Conservation (phyloP, 2,797 vertebrate genomes). For the Scarus forsteni region DNA sequence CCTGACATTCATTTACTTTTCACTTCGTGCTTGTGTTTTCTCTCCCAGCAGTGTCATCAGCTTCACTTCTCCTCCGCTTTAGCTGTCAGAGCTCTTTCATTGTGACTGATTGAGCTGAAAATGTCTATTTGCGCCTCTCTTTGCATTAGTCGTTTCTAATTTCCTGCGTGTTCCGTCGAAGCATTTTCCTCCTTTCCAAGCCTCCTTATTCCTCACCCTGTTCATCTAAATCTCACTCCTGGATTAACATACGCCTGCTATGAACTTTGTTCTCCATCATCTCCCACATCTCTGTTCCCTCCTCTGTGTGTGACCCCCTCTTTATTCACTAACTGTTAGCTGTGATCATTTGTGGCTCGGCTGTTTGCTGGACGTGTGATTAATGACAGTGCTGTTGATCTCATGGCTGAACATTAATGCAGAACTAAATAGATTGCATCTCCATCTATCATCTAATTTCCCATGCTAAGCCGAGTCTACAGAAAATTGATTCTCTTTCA, state of each 20-base stretch:
- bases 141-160: conserved; percentile 11
- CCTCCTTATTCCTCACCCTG: not conserved
- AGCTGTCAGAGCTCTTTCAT: conserved; percentile 19
- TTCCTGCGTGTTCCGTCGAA: conserved; percentile 3
- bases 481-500: conserved; percentile 63
- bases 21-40: conserved; percentile 12
- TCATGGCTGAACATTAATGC: conserved; percentile 66
- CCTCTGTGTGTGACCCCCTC: conserved; percentile 14
- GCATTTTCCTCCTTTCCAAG: conserved; percentile 8
- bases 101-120: conserved; percentile 23
- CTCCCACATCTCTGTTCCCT: conserved; percentile 19
- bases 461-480: conserved; percentile 33
- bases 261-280: conserved; percentile 31
- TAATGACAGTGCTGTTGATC: conserved; percentile 62
- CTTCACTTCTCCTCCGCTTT: conserved; percentile 4
- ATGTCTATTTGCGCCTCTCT: conserved; percentile 2
- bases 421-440: conserved; percentile 63
- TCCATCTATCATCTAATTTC: conserved; percentile 71
- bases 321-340: conserved; percentile 24
- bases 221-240: conserved; percentile 18
- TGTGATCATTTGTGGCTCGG: conserved; percentile 18
- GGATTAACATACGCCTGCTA: conserved; percentile 17
- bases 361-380: conserved; percentile 51
- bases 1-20: conserved; percentile 23
- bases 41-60: not conserved